Conservation (phyloP, 2,888 invertebrate species). For the Choreutis nemorana region DNA sequence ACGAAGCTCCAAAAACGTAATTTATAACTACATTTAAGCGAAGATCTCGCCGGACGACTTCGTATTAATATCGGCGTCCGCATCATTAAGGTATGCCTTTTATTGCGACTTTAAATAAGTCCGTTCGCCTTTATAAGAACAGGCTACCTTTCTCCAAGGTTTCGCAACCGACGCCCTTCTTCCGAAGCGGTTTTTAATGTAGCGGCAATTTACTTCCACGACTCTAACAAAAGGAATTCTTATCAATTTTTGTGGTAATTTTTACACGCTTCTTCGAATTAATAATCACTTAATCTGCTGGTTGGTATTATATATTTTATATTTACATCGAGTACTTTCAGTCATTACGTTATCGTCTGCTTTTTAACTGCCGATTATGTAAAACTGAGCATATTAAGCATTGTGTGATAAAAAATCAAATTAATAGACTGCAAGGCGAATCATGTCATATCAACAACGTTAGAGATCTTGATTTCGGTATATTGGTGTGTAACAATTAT, state of each 20-base stretch:
- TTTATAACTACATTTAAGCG: constrained; percentile 57
- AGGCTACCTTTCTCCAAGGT: constrained; percentile 60
- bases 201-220: constrained; percentile 27
- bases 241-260: constrained; percentile 35
- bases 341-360: no score
- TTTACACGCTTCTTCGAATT: constrained; percentile 30
- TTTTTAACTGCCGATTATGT: no score
- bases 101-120: constrained; percentile 63
- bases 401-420: no score
- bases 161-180: constrained; percentile 52
- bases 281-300: constrained; percentile 46
- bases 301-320: no score
- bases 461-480: no score
- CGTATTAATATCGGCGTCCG: constrained; percentile 55
- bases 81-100: constrained; percentile 65
- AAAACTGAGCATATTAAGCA: no score
- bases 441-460: no score
- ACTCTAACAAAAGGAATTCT: constrained; percentile 38
- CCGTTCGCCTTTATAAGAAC: constrained; percentile 48
- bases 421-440: no score
- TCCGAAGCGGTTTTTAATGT: constrained; percentile 32
- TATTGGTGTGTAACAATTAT: no score
- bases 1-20: constrained; percentile 40
- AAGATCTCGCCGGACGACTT: constrained; percentile 36
- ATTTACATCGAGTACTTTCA: no score